Percentiles rank a stretch among this genome's conserved stretches.
These are phyloP conservation scores for Datnioides undecimradiatus DNA, from an alignment of 2,113 vertebrate genomes.

Conservation along the genomic window DNA sequence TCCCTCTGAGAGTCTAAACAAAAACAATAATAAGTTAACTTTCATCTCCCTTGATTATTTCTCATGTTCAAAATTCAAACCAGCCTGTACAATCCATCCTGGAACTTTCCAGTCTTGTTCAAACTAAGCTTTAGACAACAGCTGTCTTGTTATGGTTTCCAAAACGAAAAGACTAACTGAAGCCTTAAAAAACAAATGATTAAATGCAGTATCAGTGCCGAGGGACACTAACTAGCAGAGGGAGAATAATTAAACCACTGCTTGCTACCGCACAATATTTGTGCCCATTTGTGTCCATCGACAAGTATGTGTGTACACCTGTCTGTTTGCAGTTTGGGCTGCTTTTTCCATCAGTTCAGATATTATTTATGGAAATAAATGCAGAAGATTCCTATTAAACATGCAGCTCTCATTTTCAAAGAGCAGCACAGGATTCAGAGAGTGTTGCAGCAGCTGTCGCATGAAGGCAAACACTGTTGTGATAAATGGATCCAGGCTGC, in stretches of 20 bases:
- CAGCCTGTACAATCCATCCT: background rate
- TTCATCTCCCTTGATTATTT: conserved; percentile 3
- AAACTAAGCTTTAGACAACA: conserved; percentile 11
- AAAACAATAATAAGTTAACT: background rate
- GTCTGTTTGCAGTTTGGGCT: background rate
- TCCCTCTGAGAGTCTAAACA: background rate
- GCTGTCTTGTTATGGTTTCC: background rate
- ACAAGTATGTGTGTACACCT: background rate
- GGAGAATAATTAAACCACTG: conserved; percentile 15
- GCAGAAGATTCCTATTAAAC: conserved; percentile 38
- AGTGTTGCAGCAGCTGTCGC: conserved; percentile 37
- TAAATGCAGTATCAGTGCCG: background rate
- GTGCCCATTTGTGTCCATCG: background rate
- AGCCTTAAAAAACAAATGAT: conserved; percentile 24
- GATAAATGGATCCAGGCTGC: conserved; percentile 46
- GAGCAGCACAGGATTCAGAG: conserved; percentile 32
- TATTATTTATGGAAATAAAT: conserved; percentile 67
- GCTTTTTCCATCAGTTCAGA: background rate
- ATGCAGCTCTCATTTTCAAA: conserved; percentile 41
- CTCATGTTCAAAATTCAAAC: conserved; percentile 5
- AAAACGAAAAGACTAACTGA: background rate
- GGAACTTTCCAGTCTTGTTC: background rate
- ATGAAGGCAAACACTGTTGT: conserved; percentile 32
- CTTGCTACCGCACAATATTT: background rate
- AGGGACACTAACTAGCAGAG: background rate